Percentiles rank a stretch among this genome's conserved stretches.
These are phyloP conservation scores for Dasypogon diadema DNA, from an alignment of 2,888 invertebrate genomes.

Conservation along the genomic window DNA sequence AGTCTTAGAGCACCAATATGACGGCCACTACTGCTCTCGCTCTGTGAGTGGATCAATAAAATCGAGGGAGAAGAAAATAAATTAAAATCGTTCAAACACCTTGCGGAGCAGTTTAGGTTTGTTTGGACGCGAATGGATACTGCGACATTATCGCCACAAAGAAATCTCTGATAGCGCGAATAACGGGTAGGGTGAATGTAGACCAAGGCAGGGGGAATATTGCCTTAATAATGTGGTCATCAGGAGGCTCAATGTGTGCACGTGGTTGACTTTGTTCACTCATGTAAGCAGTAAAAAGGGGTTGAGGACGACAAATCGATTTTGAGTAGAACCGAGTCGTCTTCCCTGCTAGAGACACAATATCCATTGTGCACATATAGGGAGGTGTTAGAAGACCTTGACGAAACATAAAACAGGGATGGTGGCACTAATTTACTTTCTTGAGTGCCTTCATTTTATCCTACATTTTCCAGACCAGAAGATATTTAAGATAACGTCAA, in stretches of 20 bases:
- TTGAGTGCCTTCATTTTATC: not conserved
- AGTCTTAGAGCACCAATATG: no score
- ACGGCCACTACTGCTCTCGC: no score
- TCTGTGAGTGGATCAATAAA: slow-evolving; percentile 51
- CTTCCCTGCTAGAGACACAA: not conserved
- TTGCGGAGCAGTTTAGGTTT: slow-evolving; percentile 50
- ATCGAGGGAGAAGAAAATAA: slow-evolving; percentile 53
- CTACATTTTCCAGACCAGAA: not conserved
- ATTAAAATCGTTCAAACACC: slow-evolving; percentile 55
- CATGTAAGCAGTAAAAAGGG: slow-evolving; percentile 53
- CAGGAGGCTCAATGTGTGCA: slow-evolving; percentile 54
- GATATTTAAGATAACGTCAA: not conserved
- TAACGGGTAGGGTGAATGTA: not conserved
- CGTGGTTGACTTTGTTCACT: slow-evolving; percentile 56
- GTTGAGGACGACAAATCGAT: slow-evolving; percentile 51
- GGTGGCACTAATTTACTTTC: not conserved
- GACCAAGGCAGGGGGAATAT: slow-evolving; percentile 33
- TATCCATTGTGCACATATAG: not conserved
- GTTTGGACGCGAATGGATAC: slow-evolving; percentile 47
- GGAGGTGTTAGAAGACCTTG: slow-evolving; percentile 7
- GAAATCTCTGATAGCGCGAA: slow-evolving; percentile 43
- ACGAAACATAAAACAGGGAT: not conserved
- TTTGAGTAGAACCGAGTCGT: not conserved
- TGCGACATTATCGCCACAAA: slow-evolving; percentile 53
- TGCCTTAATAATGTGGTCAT: slow-evolving; percentile 56